phyloP scores from a whole-genome alignment of 2,888 invertebrate genomes.

The Meteorus cinctellus region DNA sequence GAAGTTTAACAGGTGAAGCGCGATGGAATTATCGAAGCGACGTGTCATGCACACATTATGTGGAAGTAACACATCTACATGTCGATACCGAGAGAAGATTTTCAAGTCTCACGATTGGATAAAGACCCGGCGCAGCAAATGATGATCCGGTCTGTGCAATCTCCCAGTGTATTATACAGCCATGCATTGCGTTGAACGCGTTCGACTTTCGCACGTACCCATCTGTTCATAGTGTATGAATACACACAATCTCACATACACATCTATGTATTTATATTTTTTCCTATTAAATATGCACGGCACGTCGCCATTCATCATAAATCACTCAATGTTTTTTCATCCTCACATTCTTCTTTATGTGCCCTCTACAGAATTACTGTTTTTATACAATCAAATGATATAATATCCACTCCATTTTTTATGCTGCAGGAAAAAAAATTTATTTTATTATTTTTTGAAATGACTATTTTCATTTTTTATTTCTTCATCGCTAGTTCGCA shows the following conservation, averaged over 20 bases:
- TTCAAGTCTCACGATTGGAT: constrained; percentile 1
- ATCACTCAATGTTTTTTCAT: background rate
- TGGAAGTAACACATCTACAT: background rate
- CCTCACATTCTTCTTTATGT: no score
- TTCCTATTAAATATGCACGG: constrained; percentile 25
- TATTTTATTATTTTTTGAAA: background rate
- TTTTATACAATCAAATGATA: no score
- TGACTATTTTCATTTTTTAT: background rate
- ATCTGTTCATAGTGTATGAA: background rate
- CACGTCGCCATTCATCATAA: constrained; percentile 32
- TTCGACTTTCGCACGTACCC: background rate
- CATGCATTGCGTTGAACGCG: background rate
- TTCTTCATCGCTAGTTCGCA: background rate
- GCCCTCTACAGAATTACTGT: no score
- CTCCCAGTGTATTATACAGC: background rate
- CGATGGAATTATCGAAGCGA: background rate
- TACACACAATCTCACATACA: background rate
- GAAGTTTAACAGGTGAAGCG: background rate
- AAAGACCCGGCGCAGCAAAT: constrained; percentile 6
- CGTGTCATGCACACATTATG: background rate
- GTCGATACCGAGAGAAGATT: background rate
- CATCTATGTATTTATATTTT: background rate
- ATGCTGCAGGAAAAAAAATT: no score
- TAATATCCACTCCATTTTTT: no score
- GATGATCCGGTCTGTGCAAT: constrained; percentile 10